Conservation (phyloP, 2,113 vertebrate genomes). For the Oreamnos americanus region DNA sequence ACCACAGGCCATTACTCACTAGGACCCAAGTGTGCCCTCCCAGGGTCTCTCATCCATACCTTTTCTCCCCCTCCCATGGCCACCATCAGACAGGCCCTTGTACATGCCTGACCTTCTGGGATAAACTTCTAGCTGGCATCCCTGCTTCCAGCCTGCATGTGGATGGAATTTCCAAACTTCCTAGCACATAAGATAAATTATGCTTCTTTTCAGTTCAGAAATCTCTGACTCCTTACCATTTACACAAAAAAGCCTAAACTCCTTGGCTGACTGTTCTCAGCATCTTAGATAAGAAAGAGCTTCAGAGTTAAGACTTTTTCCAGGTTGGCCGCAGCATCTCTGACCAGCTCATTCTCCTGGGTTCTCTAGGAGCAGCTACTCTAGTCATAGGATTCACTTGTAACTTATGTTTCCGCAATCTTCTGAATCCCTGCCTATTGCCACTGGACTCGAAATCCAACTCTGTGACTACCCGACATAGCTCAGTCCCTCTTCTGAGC, state of each 20-base stretch:
- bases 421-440: neutral
- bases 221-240: neutral
- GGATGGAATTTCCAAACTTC: neutral
- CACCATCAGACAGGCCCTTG: neutral
- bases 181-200: neutral
- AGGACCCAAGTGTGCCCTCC: neutral
- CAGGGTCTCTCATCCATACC: neutral
- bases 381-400: neutral
- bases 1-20: neutral
- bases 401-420: neutral
- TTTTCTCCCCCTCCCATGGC: neutral
- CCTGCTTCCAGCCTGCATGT: neutral
- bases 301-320: neutral
- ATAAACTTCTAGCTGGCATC: neutral
- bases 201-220: constrained; percentile 15
- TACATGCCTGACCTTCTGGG: neutral
- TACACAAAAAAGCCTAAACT: neutral
- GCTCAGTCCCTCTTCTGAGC: neutral
- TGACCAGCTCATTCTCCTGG: neutral
- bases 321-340: neutral
- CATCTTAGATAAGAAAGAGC: neutral
- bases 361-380: neutral
- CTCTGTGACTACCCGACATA: neutral
- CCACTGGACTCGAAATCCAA: neutral
- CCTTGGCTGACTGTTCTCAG: neutral